phyloP scores from a whole-genome alignment of 1,140 invertebrate genomes.

The Drosophila triauraria region DNA sequence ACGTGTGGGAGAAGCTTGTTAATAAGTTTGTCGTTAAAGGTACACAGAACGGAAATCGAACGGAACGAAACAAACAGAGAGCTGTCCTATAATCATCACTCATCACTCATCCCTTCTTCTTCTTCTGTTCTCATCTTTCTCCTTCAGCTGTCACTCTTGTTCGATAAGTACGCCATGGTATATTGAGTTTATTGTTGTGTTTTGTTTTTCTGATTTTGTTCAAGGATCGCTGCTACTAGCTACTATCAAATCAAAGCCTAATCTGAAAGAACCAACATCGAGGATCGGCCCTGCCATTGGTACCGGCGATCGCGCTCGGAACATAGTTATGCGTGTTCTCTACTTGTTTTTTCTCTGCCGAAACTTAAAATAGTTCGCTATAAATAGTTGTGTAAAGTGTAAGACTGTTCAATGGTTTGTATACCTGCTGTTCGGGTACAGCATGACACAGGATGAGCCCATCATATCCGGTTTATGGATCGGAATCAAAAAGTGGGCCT shows the following conservation, averaged over 20 bases:
- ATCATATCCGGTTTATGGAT: slow-evolving; percentile 20
- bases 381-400: slow-evolving; percentile 68
- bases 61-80: slow-evolving; percentile 39
- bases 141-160: slow-evolving; percentile 16
- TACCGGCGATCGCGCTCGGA: slow-evolving; percentile 3
- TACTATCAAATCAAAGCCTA: slow-evolving; percentile 45
- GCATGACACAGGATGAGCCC: slow-evolving; percentile 60
- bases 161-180: slow-evolving; percentile 36
- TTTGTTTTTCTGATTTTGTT: slow-evolving; percentile 41
- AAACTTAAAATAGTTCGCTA: slow-evolving; percentile 79
- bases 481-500: slow-evolving; percentile 23
- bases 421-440: slow-evolving; percentile 82
- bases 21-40: slow-evolving; percentile 65
- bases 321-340: slow-evolving; percentile 52
- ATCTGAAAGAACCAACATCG: slow-evolving; percentile 35
- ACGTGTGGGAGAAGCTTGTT: slow-evolving; percentile 77
- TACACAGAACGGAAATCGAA: slow-evolving; percentile 67
- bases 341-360: slow-evolving; percentile 43
- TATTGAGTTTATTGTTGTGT: slow-evolving; percentile 45
- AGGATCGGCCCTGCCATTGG: background rate
- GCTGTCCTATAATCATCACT: slow-evolving; percentile 4
- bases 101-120: background rate
- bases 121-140: slow-evolving; percentile 18
- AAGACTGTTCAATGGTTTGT: slow-evolving; percentile 69
- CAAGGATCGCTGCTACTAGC: slow-evolving; percentile 38